These are phyloP conservation scores for Mactromeris polynyma DNA, from an alignment of 2,888 invertebrate genomes.

Conservation along the genomic window DNA sequence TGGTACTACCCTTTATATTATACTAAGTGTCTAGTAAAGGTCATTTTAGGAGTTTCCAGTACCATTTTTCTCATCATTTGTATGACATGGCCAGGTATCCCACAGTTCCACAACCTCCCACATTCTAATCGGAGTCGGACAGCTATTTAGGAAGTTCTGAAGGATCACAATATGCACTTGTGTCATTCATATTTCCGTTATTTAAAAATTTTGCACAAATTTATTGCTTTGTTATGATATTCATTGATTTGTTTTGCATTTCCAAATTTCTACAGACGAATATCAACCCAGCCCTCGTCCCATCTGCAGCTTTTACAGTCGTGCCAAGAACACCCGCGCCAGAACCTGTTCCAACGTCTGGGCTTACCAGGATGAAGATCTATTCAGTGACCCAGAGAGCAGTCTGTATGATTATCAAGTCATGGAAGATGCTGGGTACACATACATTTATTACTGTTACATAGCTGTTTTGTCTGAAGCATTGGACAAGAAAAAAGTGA, in stretches of 20 bases:
- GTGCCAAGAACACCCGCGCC: constrained; percentile 81
- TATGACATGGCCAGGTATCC: too few species aligned
- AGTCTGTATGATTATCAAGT: constrained; percentile 84
- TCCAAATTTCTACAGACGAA: constrained; percentile 66
- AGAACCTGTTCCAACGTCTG: constrained; percentile 64
- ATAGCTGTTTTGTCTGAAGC: too few species aligned
- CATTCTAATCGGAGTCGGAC: not conserved
- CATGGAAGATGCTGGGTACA: constrained; percentile 83
- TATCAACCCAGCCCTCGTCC: constrained; percentile 81
- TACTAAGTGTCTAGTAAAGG: too few species aligned
- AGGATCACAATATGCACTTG: not conserved
- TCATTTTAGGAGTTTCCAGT: too few species aligned
- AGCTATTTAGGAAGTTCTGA: not conserved
- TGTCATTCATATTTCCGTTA: not conserved
- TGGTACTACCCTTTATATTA: too few species aligned
- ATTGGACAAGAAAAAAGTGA: too few species aligned
- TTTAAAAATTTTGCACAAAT: not conserved
- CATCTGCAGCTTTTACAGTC: constrained; percentile 79
- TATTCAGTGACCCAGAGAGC: constrained; percentile 85
- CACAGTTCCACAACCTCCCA: too few species aligned
- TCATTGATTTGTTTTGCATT: not conserved
- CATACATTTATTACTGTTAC: not conserved
- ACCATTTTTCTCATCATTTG: too few species aligned
- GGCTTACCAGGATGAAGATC: constrained; percentile 74
- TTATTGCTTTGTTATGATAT: not conserved